Conservation (phyloP, 2,113 vertebrate species). For the Dermatemys mawii region DNA sequence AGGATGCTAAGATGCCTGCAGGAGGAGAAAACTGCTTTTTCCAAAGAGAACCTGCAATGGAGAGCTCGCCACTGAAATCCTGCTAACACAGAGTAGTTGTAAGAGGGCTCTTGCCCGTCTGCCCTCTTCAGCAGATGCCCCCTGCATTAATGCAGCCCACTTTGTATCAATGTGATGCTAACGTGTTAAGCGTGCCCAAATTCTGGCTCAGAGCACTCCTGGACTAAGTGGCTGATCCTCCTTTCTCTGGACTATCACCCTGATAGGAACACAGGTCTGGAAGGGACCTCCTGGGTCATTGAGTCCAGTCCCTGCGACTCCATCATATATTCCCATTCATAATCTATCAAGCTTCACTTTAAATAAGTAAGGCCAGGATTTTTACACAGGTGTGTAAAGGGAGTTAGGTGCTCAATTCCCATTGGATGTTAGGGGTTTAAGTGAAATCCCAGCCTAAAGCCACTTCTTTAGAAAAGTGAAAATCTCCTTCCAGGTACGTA, state of each 20-base stretch:
- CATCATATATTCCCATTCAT: background rate
- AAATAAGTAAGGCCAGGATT: background rate
- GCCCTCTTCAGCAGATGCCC: background rate
- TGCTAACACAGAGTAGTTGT: background rate
- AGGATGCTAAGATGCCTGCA: background rate
- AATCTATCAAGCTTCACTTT: no score
- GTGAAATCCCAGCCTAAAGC: background rate
- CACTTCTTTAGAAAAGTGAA: background rate
- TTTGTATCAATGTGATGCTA: background rate
- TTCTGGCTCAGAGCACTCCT: background rate
- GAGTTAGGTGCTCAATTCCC: background rate
- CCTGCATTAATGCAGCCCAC: background rate
- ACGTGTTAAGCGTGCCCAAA: background rate
- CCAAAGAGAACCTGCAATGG: rapidly evolving
- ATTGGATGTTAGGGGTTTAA: background rate
- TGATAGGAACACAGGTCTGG: background rate
- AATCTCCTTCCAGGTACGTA: background rate
- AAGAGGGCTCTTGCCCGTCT: background rate
- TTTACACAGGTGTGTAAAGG: background rate
- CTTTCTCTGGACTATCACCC: background rate
- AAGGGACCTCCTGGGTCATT: background rate
- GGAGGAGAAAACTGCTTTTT: background rate
- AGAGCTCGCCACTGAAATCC: background rate
- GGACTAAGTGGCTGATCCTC: background rate
- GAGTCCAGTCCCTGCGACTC: background rate